Base-by-base conservation (phyloP, 2,888 invertebrate genomes). In the Ommatoiulus sabulosus region DNA sequence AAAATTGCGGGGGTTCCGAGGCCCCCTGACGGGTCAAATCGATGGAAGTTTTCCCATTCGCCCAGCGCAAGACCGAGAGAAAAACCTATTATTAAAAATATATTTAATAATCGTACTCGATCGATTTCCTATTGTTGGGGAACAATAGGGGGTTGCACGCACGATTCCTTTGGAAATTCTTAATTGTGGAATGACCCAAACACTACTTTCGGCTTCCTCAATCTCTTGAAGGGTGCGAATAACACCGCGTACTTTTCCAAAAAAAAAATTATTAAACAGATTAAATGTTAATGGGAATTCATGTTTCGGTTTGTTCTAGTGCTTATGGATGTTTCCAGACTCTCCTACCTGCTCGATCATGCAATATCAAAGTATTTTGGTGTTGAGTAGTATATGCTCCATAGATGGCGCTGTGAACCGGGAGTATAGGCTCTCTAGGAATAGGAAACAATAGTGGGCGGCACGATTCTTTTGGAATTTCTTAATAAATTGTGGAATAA, bases 81-180 rank as follows among this genome's bases (percentile, higher is more conserved):
- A 20, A 72, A 20, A 20, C 72, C 72, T 7, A 24, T 20, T 20
- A 72, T 20, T 72, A 72, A 72, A 72, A 72, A 20, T n/a, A 63
- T n/a, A 72, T n/a, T 6, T 72, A 24, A 72, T 20, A 24, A 63
- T 63, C 63, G 63, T 6, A 63, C 7, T 24, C 8, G 20, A 24
- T 72, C 20, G 72, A 72, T 72, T 72, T 17, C 72, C 1, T 72
- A 17, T 17, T n/a, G 63, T 17, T 17, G 63, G 20, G 72, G 72
- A 72, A 72, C 72, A 72, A 72, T 72, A 72, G 72, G 17, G n/a
- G 20, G 72, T 72, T 6, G 20, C 24, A 20, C 24, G 72, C 72
- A 72, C 72, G 72, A 72, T 24, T 72, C 72, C 72, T 24, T 24
- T 24, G 24, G 72, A 72, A 72, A 72, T 72, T 72, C 24, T 24